Conservation (phyloP, 2,888 invertebrate genomes). For the Stratiomys singularior region DNA sequence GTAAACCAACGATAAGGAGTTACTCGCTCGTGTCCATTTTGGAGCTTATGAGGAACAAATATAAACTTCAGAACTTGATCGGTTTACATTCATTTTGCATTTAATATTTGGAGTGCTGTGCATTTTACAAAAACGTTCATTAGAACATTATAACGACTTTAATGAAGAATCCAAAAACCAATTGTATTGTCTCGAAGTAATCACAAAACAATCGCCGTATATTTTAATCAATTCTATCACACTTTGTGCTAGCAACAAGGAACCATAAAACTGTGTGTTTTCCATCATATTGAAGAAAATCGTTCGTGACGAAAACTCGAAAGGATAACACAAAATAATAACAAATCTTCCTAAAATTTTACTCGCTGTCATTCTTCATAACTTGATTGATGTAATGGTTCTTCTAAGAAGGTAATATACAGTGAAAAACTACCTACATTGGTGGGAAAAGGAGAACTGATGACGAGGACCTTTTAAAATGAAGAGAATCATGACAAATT, state of each 20-base stretch:
- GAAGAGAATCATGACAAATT: constrained; percentile 22
- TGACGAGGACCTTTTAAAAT: constrained; percentile 13
- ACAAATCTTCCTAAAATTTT: too few relatives aligned
- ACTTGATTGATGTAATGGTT: constrained; percentile 41
- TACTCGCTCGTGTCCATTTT: too few relatives aligned
- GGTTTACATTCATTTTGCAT: too few relatives aligned
- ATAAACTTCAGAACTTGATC: too few relatives aligned
- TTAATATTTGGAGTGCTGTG: too few relatives aligned
- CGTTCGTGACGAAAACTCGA: neutral
- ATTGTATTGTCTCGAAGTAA: neutral
- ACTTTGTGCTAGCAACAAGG: neutral
- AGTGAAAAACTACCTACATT: constrained; percentile 20
- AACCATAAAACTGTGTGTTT: neutral
- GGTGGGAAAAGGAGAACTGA: constrained; percentile 13
- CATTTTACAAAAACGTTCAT: too few relatives aligned
- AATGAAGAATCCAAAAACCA: neutral
- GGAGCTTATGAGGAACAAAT: too few relatives aligned
- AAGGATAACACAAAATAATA: neutral
- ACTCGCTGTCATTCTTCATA: too few relatives aligned
- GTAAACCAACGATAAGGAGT: too few relatives aligned
- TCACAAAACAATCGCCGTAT: neutral
- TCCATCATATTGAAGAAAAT: neutral
- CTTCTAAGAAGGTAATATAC: constrained; percentile 42
- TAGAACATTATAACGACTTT: too few relatives aligned
- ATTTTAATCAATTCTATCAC: neutral